Conservation (phyloP, 2,888 invertebrate species). For the Lampropteryx suffumata region DNA sequence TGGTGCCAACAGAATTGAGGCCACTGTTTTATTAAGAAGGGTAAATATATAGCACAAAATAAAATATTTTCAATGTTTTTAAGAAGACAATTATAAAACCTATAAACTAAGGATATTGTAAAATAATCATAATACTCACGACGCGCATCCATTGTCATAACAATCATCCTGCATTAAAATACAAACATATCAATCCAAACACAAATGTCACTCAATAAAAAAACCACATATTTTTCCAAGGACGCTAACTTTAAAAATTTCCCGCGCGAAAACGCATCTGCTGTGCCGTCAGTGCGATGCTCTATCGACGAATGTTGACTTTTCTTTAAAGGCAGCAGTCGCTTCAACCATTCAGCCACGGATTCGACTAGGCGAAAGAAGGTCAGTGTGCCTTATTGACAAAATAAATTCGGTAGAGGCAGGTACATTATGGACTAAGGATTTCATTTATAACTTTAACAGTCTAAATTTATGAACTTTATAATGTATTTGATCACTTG, state of each 20-base stretch:
- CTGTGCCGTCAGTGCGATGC: slow-evolving; percentile 25
- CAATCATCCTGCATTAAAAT: slow-evolving; percentile 21
- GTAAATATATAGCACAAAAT: too few species aligned
- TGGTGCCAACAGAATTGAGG: too few species aligned
- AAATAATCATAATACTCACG: slow-evolving; percentile 20
- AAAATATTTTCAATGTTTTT: too few species aligned
- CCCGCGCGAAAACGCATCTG: slow-evolving; percentile 33
- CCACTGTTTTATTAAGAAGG: too few species aligned
- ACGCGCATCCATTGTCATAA: slow-evolving; percentile 16
- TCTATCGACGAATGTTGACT: slow-evolving; percentile 32
- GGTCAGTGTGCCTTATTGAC: slow-evolving; percentile 36
- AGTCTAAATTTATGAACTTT: slow-evolving; percentile 22
- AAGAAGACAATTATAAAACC: too few species aligned
- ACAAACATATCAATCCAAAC: slow-evolving; percentile 31
- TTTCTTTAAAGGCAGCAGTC: slow-evolving; percentile 24
- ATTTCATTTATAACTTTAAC: slow-evolving; percentile 18
- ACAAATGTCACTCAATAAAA: slow-evolving; percentile 29
- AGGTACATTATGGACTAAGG: slow-evolving; percentile 20
- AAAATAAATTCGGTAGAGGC: slow-evolving; percentile 30
- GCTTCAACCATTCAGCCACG: slow-evolving; percentile 28
- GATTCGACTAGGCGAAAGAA: slow-evolving; percentile 25
- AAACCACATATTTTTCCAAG: slow-evolving; percentile 27
- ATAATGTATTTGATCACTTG: neutral
- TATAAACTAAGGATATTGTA: too few species aligned
- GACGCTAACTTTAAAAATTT: slow-evolving; percentile 29